Percentiles rank a stretch among this genome's conserved stretches.
phyloP scores from a whole-genome alignment of 2,797 vertebrate genomes.

The Sciurus carolinensis region DNA sequence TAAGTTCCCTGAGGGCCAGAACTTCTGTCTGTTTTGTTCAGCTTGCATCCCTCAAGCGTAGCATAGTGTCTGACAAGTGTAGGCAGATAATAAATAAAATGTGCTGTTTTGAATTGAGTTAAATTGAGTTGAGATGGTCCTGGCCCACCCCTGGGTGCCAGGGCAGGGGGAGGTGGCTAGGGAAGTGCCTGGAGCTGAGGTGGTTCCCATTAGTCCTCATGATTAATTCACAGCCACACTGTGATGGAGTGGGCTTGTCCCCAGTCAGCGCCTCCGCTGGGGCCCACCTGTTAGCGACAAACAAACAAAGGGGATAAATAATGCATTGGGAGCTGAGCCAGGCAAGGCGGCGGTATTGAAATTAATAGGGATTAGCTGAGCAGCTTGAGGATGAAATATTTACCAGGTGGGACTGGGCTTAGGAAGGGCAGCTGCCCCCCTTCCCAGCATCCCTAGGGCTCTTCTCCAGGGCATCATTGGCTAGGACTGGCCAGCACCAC shows the following conservation, averaged over 20 bases:
- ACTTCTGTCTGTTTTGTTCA: conserved; percentile 34
- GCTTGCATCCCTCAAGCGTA: conserved; percentile 51
- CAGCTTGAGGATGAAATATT: conserved; percentile 91
- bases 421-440: conserved; percentile 66
- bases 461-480: not conserved
- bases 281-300: conserved; percentile 98
- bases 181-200: conserved; percentile 89
- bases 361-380: conserved; percentile 98
- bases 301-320: conserved; percentile 99
- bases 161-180: conserved; percentile 40
- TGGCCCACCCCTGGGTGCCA: conserved; percentile 78
- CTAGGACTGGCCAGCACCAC: not conserved
- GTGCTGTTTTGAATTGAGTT: conserved; percentile 74
- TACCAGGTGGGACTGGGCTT: conserved; percentile 82
- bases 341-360: conserved; percentile 93
- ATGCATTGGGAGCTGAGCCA: conserved; percentile 94
- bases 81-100: conserved; percentile 71
- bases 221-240: conserved; percentile 95
- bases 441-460: conserved; percentile 1
- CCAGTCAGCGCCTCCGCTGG: conserved; percentile 90
- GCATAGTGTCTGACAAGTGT: conserved; percentile 10
- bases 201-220: conserved; percentile 98
- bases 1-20: conserved; percentile 81
- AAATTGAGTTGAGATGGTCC: conserved; percentile 62
- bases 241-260: conserved; percentile 96